Evolutionary conservation across 2,113 vertebrate genomes (phyloP).

Genomic region (Oceanodroma tethys): DNA sequence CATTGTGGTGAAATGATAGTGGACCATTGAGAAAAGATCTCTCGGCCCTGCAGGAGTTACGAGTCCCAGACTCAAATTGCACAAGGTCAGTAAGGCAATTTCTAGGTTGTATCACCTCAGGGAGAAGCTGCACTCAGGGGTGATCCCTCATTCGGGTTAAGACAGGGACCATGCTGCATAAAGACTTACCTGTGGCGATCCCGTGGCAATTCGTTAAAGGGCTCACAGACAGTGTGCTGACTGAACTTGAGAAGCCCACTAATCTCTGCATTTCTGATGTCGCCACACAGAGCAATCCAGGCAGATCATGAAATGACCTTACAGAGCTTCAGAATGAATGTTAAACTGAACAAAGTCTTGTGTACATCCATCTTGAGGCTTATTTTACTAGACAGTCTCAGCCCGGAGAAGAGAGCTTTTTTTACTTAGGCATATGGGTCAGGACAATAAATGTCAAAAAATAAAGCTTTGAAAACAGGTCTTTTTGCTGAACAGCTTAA

Average conservation of each 20-base stretch:
- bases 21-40: not conserved
- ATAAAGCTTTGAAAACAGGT: not conserved
- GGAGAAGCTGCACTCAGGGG: not conserved
- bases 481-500: not conserved
- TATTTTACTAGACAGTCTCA: not conserved
- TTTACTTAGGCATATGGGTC: not conserved
- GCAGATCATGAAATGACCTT: not conserved
- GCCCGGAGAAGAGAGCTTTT: not conserved
- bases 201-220: not conserved
- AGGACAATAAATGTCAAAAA: not conserved
- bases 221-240: not conserved
- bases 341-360: not conserved
- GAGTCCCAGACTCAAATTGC: not conserved
- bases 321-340: not conserved
- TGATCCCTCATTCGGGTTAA: not conserved
- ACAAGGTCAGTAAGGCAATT: not conserved
- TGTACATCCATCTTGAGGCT: not conserved
- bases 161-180: not conserved
- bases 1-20: not conserved
- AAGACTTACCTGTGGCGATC: not conserved
- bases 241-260: not conserved
- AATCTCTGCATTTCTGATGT: not conserved
- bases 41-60: not conserved
- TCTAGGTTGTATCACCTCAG: not conserved
- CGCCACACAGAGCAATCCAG: not conserved